These are phyloP conservation scores for Drosophila ogumai DNA, from an alignment of 1,140 invertebrate species.

Conservation along the genomic window DNA sequence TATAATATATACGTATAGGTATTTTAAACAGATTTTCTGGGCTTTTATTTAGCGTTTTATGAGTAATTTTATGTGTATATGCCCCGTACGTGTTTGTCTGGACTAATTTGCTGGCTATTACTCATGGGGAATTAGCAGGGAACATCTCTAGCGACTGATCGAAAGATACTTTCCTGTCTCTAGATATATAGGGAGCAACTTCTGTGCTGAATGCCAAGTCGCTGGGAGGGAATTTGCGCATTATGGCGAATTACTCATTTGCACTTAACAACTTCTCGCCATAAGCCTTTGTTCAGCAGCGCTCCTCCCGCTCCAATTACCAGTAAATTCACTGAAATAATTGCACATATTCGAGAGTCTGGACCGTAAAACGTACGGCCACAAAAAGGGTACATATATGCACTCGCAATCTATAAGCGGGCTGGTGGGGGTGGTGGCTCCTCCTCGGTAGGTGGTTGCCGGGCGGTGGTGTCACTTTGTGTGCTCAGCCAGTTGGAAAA, in stretches of 20 bases:
- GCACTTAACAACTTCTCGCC: constrained; percentile 27
- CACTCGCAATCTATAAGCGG: constrained; percentile 8
- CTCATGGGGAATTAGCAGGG: constrained; percentile 38
- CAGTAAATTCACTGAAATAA: constrained; percentile 68
- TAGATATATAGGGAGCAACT: constrained; percentile 2
- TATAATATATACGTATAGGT: constrained; percentile 18
- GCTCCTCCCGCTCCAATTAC: constrained; percentile 53
- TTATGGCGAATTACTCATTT: constrained; percentile 27
- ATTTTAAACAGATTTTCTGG: constrained; percentile 19
- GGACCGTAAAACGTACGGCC: constrained; percentile 45
- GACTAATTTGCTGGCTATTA: constrained; percentile 40
- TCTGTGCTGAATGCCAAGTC: constrained; percentile 7
- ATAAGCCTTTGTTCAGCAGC: constrained; percentile 19
- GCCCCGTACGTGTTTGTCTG: constrained; percentile 24
- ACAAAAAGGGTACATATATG: constrained; percentile 44
- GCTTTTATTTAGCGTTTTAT: constrained; percentile 23
- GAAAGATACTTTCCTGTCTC: constrained; percentile 8
- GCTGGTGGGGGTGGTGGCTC: not conserved
- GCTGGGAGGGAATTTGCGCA: constrained; percentile 24
- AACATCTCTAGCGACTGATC: constrained; percentile 15
- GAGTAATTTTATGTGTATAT: constrained; percentile 39
- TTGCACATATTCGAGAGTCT: constrained; percentile 62
- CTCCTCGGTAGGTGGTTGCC: constrained; percentile 3
- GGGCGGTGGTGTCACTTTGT: constrained; percentile 53
- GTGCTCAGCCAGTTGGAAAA: constrained; percentile 75